A percentile compares a stretch with the other conserved stretches of the same genome.
Conservation (phyloP, 2,888 invertebrate species). For the Resseliella maxima region DNA sequence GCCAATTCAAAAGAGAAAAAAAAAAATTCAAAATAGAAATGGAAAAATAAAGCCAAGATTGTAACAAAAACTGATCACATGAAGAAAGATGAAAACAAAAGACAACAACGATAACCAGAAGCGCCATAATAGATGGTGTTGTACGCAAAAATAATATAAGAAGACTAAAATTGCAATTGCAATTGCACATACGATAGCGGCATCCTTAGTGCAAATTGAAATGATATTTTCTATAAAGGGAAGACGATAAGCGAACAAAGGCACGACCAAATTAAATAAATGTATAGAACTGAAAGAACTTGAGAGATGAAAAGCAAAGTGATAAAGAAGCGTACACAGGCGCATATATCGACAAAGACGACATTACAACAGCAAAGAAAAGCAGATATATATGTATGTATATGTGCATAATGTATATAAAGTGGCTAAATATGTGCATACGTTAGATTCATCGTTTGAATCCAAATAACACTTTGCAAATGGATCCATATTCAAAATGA, state of each 20-base stretch:
- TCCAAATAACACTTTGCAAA: neutral
- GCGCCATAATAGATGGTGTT: neutral
- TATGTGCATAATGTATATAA: neutral
- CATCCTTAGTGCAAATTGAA: conserved; percentile 43
- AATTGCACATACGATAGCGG: conserved; percentile 36
- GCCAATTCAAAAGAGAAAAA: neutral
- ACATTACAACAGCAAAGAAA: neutral
- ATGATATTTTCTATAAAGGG: conserved; percentile 29
- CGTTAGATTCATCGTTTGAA: neutral
- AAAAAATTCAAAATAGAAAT: too few relatives aligned
- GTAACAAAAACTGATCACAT: neutral
- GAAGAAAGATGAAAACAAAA: conserved; percentile 21
- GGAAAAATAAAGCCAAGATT: too few relatives aligned
- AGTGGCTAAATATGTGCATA: neutral
- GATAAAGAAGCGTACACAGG: neutral
- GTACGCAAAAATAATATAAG: neutral
- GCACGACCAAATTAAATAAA: conserved; percentile 38
- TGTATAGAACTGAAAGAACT: neutral
- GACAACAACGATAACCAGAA: neutral
- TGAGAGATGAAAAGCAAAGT: neutral
- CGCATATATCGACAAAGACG: neutral
- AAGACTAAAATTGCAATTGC: conserved; percentile 28
- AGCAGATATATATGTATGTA: neutral
- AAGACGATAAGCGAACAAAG: conserved; percentile 47
- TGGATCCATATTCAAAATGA: conserved; percentile 50